Evolutionary conservation across 1,140 invertebrate genomes (phyloP).

Genomic region (Lucilia sericata): DNA sequence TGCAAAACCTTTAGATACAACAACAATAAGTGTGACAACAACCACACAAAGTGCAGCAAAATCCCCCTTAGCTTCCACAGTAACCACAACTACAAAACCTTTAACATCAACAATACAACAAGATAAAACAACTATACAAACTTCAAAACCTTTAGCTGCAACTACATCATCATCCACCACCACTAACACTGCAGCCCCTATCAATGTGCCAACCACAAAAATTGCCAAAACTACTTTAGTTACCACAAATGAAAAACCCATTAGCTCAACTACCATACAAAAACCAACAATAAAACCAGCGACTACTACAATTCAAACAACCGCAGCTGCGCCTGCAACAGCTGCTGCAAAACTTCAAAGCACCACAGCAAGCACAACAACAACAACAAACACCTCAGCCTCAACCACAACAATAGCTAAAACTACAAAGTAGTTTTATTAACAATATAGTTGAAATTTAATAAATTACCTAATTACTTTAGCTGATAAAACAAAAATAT

Average conservation of each 20-base stretch:
- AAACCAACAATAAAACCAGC: conserved; percentile 14
- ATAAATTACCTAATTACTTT: neutral
- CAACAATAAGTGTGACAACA: neutral
- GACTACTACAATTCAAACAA: neutral
- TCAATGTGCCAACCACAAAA: conserved; percentile 31
- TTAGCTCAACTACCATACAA: conserved; percentile 7
- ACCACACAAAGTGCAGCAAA: neutral
- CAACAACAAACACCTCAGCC: conserved; percentile 45
- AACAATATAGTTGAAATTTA: neutral
- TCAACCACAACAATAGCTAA: conserved; percentile 35
- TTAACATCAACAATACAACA: neutral
- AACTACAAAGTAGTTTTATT: conserved; percentile 31
- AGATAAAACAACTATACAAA: neutral
- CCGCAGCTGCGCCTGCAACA: conserved; percentile 45
- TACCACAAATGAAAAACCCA: conserved; percentile 28
- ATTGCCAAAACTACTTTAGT: conserved; percentile 31
- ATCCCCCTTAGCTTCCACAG: neutral
- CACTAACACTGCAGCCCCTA: neutral
- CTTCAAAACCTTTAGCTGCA: neutral
- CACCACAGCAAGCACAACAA: conserved; percentile 18
- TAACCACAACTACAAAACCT: neutral
- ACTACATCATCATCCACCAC: neutral
- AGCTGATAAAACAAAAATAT: neutral
- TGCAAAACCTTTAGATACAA: too few relatives aligned
- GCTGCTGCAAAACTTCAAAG: conserved; percentile 11